A percentile compares a stretch with the other conserved stretches of the same genome.
phyloP scores from a whole-genome alignment of 2,113 vertebrate genomes.

The Motacilla alba region DNA sequence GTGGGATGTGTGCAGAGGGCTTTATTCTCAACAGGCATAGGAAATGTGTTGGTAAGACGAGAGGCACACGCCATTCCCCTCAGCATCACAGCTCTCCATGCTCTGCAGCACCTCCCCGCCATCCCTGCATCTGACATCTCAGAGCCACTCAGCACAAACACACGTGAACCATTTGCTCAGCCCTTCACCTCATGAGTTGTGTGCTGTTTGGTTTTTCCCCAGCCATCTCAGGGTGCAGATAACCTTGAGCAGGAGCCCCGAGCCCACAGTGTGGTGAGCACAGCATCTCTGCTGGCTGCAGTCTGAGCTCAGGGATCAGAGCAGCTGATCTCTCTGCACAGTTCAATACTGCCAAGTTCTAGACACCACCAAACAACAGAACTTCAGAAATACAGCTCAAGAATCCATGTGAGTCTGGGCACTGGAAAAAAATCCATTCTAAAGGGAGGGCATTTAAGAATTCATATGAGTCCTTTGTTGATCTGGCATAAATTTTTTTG shows the following conservation, averaged over 20 bases:
- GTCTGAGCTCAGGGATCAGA: neutral
- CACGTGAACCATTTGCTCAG: neutral
- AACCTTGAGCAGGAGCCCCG: neutral
- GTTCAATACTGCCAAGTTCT: neutral
- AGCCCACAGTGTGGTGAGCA: neutral
- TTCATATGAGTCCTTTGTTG: neutral
- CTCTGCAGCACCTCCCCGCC: neutral
- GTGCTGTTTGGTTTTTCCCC: neutral
- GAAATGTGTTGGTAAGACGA: constrained; percentile 75
- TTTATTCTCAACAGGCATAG: constrained; percentile 71
- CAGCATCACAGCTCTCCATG: constrained; percentile 12
- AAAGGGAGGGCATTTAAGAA: neutral
- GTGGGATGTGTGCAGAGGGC: constrained; percentile 74
- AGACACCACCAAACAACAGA: neutral
- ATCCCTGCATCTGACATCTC: constrained; percentile 48
- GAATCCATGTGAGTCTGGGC: fast-evolving
- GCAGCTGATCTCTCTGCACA: neutral
- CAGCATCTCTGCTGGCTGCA: neutral
- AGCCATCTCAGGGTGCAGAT: neutral
- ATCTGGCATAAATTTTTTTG: neutral
- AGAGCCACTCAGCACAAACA: neutral
- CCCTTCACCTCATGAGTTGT: neutral
- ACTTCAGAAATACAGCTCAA: neutral
- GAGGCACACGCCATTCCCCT: neutral
- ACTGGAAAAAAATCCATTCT: neutral